Percentiles rank a stretch among this genome's conserved stretches.
These are phyloP conservation scores for Antigone vipio DNA, from an alignment of 2,113 vertebrate genomes.

Conservation along the genomic window DNA sequence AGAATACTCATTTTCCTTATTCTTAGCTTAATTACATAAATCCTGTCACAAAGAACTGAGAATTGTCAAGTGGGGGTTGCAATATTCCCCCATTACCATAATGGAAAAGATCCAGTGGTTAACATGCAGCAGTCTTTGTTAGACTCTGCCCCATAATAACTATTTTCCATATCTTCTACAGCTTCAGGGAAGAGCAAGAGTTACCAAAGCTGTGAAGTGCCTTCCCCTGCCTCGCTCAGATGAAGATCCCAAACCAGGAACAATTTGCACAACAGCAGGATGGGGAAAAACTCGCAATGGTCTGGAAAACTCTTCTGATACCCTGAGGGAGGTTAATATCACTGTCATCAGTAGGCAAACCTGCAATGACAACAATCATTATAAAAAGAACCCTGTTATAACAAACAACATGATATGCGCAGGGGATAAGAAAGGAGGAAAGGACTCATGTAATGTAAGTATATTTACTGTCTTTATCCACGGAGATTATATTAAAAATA, in stretches of 20 bases:
- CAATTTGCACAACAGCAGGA: constrained; percentile 65
- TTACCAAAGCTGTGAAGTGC: constrained; percentile 25
- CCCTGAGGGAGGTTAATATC: constrained; percentile 71
- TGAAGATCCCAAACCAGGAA: constrained; percentile 43
- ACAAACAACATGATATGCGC: constrained; percentile 74
- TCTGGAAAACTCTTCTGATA: rapidly evolving
- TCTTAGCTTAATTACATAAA: not conserved
- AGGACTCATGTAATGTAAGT: constrained; percentile 70
- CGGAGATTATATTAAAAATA: not conserved
- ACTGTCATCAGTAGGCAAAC: constrained; percentile 58
- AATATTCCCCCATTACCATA: not conserved
- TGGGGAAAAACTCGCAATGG: not conserved
- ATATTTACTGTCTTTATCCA: not conserved
- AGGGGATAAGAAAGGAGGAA: not conserved
- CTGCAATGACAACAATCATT: constrained; percentile 63
- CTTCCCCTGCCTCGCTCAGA: constrained; percentile 39
- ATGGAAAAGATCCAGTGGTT: not conserved
- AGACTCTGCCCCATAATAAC: not conserved
- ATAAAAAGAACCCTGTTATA: constrained; percentile 31
- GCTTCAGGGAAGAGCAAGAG: constrained; percentile 49
- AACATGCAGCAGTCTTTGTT: not conserved
- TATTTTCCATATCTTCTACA: constrained; percentile 27
- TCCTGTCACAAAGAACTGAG: not conserved
- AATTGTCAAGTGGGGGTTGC: not conserved
- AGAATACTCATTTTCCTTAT: not conserved